These are phyloP conservation scores for Bugulina stolonifera DNA, from an alignment of 2,888 invertebrate species.

Conservation along the genomic window DNA sequence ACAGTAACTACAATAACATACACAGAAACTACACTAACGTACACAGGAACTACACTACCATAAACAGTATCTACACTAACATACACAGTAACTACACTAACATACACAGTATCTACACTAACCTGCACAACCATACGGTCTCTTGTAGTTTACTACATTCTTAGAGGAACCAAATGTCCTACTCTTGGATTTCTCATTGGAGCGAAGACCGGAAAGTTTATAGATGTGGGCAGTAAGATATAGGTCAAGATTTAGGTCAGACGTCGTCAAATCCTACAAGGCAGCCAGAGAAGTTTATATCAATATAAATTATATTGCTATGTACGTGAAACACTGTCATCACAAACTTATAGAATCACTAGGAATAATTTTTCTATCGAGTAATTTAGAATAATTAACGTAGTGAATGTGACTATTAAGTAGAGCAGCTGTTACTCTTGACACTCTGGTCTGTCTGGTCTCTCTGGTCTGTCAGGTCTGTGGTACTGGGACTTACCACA, in stretches of 20 bases:
- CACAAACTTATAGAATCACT: too few species aligned
- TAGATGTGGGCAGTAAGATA: slow-evolving; percentile 85
- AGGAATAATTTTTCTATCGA: too few species aligned
- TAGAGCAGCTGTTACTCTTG: neutral
- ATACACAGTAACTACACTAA: too few species aligned
- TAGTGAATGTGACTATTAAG: neutral
- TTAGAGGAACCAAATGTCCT: neutral
- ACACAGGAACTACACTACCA: too few species aligned
- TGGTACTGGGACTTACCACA: too few species aligned
- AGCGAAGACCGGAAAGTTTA: slow-evolving; percentile 71
- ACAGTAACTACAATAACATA: too few species aligned
- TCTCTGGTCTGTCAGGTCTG: neutral
- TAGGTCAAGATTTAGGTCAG: slow-evolving; percentile 76
- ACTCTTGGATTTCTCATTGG: slow-evolving; percentile 38
- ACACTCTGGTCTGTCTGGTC: neutral
- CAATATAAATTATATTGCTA: slow-evolving; percentile 36
- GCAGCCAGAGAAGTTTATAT: slow-evolving; percentile 33
- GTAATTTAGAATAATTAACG: too few species aligned
- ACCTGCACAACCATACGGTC: slow-evolving; percentile 81
- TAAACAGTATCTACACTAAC: too few species aligned
- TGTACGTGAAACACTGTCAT: too few species aligned
- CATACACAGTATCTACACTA: too few species aligned
- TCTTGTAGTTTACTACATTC: slow-evolving; percentile 42
- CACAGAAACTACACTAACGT: too few species aligned
- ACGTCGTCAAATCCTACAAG: slow-evolving; percentile 69